Evolutionary conservation across 2,888 invertebrate species (phyloP), one percentile per base, ranked within the genome.

Genomic region (Lymantria dispar): DNA sequence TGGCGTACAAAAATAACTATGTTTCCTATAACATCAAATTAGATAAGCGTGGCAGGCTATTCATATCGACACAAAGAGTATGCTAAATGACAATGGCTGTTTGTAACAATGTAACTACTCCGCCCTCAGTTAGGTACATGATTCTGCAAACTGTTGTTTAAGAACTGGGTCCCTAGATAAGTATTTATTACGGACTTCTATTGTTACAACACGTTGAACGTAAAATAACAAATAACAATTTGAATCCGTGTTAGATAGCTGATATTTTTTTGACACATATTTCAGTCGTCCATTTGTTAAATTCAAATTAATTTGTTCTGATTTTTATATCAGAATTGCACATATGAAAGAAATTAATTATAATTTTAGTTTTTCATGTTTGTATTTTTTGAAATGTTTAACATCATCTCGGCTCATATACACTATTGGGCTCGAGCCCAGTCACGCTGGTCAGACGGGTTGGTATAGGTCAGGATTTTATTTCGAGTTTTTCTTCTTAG

Each of bases 21-120:
- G 47, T 56, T 52, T 45, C 43, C 38, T 48, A 50, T 50, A 48
- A 62, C 50, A 48, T 48, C 54, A 64, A 38, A 64, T 66, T 62
- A 64, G 45, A 60, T 60, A 53, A 58, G 54, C 50, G 58, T 55
- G 50, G 33, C 15, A 37, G 15, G 22, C 54, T 52, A 64, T 64
- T 64, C 48, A 55, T 37, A n/a, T 12, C 45, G 45, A 46, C 45
- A 64, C 64, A 67, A 64, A 61, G 51, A 57, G 42, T 52, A 42
- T 47, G 50, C 46, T 30, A 49, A 52, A 54, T 58, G 43, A 67
- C 61, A 66, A 67, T 64, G 48, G 64, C 36, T 29, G 44, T 14
- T 42, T 52, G 43, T 53, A 45, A 66, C 60, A 62, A 56, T 64
- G 59, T 57, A 49, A 14, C 43, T 44, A 37, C 48, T 38, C 54